Evolutionary conservation across 2,113 vertebrate species (phyloP).

Genomic region (Zootoca vivipara): DNA sequence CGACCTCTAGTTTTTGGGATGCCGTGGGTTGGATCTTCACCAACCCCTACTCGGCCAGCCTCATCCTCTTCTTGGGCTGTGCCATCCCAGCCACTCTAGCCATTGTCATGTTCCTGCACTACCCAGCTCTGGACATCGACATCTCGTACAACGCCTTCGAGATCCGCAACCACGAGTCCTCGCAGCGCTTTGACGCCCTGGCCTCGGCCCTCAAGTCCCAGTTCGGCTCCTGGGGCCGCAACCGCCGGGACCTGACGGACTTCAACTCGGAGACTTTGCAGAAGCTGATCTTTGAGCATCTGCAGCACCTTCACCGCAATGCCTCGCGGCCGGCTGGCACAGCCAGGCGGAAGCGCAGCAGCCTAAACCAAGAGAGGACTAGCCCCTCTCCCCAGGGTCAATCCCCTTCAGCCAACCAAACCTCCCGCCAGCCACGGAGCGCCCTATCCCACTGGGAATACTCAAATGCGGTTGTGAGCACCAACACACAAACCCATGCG

Average conservation of each 20-base stretch:
- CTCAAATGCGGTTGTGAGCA: conserved; percentile 71
- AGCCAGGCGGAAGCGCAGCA: background rate
- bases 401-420: conserved; percentile 28
- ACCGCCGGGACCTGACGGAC: conserved; percentile 85
- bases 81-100: conserved; percentile 86
- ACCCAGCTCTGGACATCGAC: conserved; percentile 94
- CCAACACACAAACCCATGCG: conserved; percentile 91
- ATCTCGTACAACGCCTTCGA: conserved; percentile 98
- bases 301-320: conserved; percentile 74
- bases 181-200: conserved; percentile 92
- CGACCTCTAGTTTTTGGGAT: conserved; percentile 80
- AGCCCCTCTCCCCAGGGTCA: background rate
- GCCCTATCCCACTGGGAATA: conserved; percentile 72
- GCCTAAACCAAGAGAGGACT: fast-evolving
- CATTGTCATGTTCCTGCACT: conserved; percentile 90
- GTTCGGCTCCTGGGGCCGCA: conserved; percentile 93
- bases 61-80: conserved; percentile 84
- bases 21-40: conserved; percentile 91
- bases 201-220: conserved; percentile 91
- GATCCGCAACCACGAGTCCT: conserved; percentile 95
- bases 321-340: background rate
- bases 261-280: conserved; percentile 82
- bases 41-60: conserved; percentile 83
- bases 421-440: conserved; percentile 28
- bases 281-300: conserved; percentile 84